These are phyloP conservation scores for Thumatha senex DNA, from an alignment of 2,888 invertebrate species.

Conservation along the genomic window DNA sequence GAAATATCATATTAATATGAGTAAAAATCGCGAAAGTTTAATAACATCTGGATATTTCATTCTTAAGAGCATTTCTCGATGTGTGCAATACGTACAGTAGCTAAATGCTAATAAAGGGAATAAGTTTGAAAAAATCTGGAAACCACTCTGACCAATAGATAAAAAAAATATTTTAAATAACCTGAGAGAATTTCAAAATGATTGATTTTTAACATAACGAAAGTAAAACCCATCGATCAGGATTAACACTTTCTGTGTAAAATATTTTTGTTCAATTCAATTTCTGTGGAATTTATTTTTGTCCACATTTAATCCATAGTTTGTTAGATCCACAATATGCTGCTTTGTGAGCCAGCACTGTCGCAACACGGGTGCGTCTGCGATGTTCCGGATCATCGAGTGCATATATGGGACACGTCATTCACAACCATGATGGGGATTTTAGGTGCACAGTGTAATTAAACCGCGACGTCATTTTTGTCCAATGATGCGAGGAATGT, in stretches of 20 bases:
- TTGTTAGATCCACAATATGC: constrained; percentile 46
- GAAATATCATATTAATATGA: too few species aligned
- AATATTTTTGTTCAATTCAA: neutral
- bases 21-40: too few species aligned
- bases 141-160: too few species aligned
- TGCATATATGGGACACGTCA: constrained; percentile 56
- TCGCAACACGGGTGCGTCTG: constrained; percentile 59
- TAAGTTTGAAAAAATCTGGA: too few species aligned
- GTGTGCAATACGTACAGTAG: too few species aligned
- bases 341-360: constrained; percentile 46
- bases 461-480: constrained; percentile 31
- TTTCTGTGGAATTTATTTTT: constrained; percentile 1
- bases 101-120: too few species aligned
- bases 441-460: constrained; percentile 39
- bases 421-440: constrained; percentile 53
- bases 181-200: too few species aligned
- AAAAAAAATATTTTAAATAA: too few species aligned
- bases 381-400: constrained; percentile 58
- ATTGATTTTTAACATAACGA: too few species aligned
- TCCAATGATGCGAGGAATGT: constrained; percentile 24
- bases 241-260: neutral
- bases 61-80: too few species aligned
- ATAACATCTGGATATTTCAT: too few species aligned
- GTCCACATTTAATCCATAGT: constrained; percentile 6
- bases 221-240: neutral